Evolutionary conservation across 2,888 invertebrate species (phyloP), one percentile per base, ranked within the genome.

Genomic region (Trichogramma evanescens): DNA sequence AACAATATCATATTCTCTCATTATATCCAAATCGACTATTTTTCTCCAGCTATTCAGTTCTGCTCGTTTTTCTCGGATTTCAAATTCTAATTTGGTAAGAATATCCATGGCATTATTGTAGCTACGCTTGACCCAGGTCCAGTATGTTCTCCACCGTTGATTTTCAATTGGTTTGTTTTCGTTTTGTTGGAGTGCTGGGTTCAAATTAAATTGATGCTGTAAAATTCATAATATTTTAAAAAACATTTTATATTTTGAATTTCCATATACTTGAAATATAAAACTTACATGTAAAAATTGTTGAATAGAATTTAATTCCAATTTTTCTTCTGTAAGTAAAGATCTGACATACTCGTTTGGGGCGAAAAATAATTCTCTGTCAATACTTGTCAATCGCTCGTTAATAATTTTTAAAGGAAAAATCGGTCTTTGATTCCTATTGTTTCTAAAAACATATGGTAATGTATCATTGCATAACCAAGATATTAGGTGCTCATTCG

Each of bases 71-170:
- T 39, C 0, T 2, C 13, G 39, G 6, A 44, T 43, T 10, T 39
- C 4, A 2, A 26, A 10, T 39, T 57, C 41, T 2, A 57, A 50
- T 4, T 38, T 6, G 6, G 9, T 10, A 1, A 43, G 5, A n/a
- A 44, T 2, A 10, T 44, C 9, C 4, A 9, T 2, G 4, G 40
- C 42, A 5, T 6, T n/a, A 2, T 53, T 13, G 26, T 53, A 44
- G 43, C 53, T 53, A 2, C n/a, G 9, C 10, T 10, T 8, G 1
- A 53, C n/a, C 53, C 53, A 53, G 4, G 6, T 7, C 53, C 53
- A 53, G n/a, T 53, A 53, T 2, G 1, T 53, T 56, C 9, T 10
- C 56, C 56, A 56, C 40, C 44, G 50, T n/a, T 6, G n/a, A 45
- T 56, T 9, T 38, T 38, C 6, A 10, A 26, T 26, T 26, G 26